Percentiles rank a stretch among this genome's conserved stretches.
Conservation (phyloP, 1,140 invertebrate genomes). For the Drosophila saltans region DNA sequence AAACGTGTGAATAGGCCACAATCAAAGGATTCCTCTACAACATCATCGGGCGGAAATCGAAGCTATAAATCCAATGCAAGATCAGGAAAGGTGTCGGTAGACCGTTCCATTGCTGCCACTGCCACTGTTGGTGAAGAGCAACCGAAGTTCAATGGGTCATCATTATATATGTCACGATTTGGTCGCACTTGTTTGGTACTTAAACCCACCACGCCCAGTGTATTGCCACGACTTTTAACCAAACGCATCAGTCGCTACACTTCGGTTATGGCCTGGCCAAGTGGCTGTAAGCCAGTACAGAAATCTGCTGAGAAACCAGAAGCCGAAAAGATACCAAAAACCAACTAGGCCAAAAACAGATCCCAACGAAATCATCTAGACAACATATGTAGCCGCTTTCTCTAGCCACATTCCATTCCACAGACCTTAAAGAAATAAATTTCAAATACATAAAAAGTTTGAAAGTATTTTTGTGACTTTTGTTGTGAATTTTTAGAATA, state of each 20-base stretch:
- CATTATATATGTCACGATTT: constrained; percentile 50
- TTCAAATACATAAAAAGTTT: too few relatives aligned
- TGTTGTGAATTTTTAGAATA: too few relatives aligned
- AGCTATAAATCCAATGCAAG: too few relatives aligned
- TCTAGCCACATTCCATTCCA: too few relatives aligned
- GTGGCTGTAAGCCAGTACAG: background rate
- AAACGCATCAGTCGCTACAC: constrained; percentile 51
- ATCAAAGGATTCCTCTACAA: background rate
- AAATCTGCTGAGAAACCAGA: background rate
- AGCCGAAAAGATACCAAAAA: too few relatives aligned
- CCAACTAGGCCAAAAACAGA: too few relatives aligned
- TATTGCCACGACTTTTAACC: constrained; percentile 31
- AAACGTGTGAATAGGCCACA: too few relatives aligned
- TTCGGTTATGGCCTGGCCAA: constrained; percentile 46
- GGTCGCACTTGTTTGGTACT: constrained; percentile 58
- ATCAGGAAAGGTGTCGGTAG: background rate
- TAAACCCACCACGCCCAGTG: constrained; percentile 29
- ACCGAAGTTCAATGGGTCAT: background rate
- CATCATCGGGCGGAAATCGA: too few relatives aligned
- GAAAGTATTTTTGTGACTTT: too few relatives aligned
- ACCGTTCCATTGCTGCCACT: constrained; percentile 13
- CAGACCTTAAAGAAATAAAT: too few relatives aligned
- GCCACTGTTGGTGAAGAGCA: background rate
- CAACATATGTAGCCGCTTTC: too few relatives aligned
- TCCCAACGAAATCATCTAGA: too few relatives aligned